Percentiles rank a stretch among this genome's conserved stretches.
These are phyloP conservation scores for Xanthorhoe spadicearia DNA, from an alignment of 2,888 invertebrate species.

Conservation along the genomic window DNA sequence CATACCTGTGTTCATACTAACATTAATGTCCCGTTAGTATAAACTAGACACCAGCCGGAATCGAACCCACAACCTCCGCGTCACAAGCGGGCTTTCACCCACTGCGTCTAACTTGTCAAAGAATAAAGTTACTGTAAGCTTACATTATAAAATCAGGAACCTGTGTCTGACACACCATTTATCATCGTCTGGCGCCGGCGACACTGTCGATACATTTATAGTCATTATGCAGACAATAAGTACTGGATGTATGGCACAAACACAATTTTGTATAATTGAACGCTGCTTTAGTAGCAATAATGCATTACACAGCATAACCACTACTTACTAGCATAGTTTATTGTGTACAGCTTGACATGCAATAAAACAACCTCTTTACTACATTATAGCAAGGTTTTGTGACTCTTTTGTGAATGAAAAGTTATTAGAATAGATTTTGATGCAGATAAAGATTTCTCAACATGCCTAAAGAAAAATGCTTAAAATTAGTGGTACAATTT, in stretches of 20 bases:
- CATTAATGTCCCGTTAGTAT: too few species aligned
- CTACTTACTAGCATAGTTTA: constrained; percentile 21
- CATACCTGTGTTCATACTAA: too few species aligned
- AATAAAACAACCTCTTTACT: neutral
- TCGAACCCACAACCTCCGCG: too few species aligned
- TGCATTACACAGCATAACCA: constrained; percentile 24
- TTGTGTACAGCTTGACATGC: neutral
- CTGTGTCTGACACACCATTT: constrained; percentile 8
- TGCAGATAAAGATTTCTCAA: too few species aligned
- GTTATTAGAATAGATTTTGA: too few species aligned
- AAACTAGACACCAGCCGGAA: too few species aligned
- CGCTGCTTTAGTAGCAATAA: constrained; percentile 20
- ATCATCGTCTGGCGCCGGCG: constrained; percentile 27
- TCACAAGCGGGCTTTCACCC: too few species aligned
- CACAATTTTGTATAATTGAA: constrained; percentile 14
- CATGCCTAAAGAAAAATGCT: too few species aligned
- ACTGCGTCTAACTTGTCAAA: too few species aligned
- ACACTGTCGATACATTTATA: constrained; percentile 14
- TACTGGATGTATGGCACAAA: constrained; percentile 11
- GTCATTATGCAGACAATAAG: constrained; percentile 25
- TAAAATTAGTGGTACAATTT: too few species aligned
- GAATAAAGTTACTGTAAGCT: neutral
- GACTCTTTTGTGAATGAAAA: too few species aligned
- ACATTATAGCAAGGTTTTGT: too few species aligned
- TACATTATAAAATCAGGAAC: neutral